Evolutionary conservation across 2,888 invertebrate genomes (phyloP).

Genomic region (Sylvicola cinctus): DNA sequence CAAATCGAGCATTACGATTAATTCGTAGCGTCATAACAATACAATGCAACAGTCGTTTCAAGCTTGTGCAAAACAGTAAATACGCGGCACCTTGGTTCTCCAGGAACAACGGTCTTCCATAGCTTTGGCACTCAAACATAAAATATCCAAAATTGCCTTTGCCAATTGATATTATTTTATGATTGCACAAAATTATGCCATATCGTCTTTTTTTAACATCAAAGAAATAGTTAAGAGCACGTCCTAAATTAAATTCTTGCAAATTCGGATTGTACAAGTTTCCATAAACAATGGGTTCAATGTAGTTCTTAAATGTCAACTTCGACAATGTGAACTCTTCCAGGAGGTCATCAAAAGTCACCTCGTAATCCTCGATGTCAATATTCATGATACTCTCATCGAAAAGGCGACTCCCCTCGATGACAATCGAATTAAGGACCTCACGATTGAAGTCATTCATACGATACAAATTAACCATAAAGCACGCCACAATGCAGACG

Average conservation of each 20-base stretch:
- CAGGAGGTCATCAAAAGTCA: slow-evolving; percentile 33
- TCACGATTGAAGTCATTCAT: slow-evolving; percentile 40
- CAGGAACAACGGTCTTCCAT: slow-evolving; percentile 36
- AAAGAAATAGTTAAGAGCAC: slow-evolving; percentile 38
- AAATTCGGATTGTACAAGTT: slow-evolving; percentile 34
- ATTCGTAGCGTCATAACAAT: slow-evolving; percentile 38
- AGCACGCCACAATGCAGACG: slow-evolving; percentile 34
- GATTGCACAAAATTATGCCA: slow-evolving; percentile 34
- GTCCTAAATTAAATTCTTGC: slow-evolving; percentile 39
- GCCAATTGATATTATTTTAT: slow-evolving; percentile 33
- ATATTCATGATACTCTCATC: slow-evolving; percentile 28
- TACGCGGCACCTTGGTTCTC: slow-evolving; percentile 36
- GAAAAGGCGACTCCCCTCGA: slow-evolving; percentile 36
- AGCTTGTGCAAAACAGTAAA: slow-evolving; percentile 33
- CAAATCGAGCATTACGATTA: slow-evolving; percentile 32
- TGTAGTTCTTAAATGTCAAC: slow-evolving; percentile 32
- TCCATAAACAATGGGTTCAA: slow-evolving; percentile 35
- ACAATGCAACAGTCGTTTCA: slow-evolving; percentile 39
- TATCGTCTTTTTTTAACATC: slow-evolving; percentile 23
- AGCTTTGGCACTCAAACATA: slow-evolving; percentile 43
- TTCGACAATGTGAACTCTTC: slow-evolving; percentile 33
- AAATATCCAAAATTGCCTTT: slow-evolving; percentile 33
- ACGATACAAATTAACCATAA: slow-evolving; percentile 35
- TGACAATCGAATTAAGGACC: slow-evolving; percentile 38
- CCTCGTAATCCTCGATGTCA: slow-evolving; percentile 31